Base-by-base conservation (phyloP, 1,140 invertebrate genomes). In the Vanessa tameamea region DNA sequence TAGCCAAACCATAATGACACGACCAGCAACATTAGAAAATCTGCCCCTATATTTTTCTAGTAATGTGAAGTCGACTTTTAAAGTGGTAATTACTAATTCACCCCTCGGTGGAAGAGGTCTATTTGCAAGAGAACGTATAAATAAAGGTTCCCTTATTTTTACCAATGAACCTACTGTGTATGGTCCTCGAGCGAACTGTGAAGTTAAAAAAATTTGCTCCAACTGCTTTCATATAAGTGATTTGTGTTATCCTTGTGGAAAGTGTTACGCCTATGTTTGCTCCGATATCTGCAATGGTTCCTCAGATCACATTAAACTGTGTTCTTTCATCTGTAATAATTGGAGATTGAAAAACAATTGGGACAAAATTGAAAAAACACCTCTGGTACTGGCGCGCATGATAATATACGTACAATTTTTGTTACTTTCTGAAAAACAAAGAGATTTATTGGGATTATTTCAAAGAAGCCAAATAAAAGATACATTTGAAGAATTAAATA, bases 141-240 rank as follows among this genome's bases (percentile, higher is more conserved):
- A 87, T 15, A 81, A 90, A 23, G 95, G 95, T 12, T 94, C 95
- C 78, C 77, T 95, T n/a, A 95, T 97, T 31, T 95, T 96, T 77
- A 84, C 90, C 2, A 96, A 97, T 82, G 89, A 84, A 55, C 94
- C 96, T 0, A 76, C 96, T 5, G 88, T 96, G 1, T 78, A 95
- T 31, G 96, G 96, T 8, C 95, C 95, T 15, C 86, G 93, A 78
- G 91, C 82, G 20, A 78, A 90, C 73, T 72, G 71, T 73, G 91
- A 85, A 74, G 87, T 87, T 68, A 79, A 81, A 37, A 86, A 84
- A 13, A 93, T 93, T 86, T 95, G 94, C 70, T 82, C 93, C 6
- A 87, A 83, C 59, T 96, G 95, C 82, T 94, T 93, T 75, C 87
- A 87, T 73, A 85, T 80, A 47, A 90, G 86, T 75, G 83, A 92